Base-by-base conservation (phyloP, 2,888 invertebrate genomes). In the Heterodera filipjevi region DNA sequence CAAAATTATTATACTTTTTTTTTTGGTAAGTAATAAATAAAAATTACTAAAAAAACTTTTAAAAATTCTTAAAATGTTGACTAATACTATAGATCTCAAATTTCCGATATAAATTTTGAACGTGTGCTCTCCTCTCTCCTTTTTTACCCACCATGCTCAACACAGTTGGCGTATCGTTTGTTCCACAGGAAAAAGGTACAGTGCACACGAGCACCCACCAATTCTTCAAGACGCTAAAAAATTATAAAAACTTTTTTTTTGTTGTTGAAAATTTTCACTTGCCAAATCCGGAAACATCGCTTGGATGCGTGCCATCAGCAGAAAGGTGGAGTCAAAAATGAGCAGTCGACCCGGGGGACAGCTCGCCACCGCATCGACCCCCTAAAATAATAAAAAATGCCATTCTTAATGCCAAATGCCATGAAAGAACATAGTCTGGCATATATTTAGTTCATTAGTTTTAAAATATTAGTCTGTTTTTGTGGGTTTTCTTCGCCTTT, bases 311-410 rank as follows among this genome's bases (percentile, higher is more conserved):
- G 81, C 44, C 32, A 81, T 72, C 68, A 81, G 66, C 66, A 82
- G 39, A 73, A 81, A 81, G 32, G 81, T 75, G n/a, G 78, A 78
- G 72, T 81, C 81, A 44, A 81, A 81, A 59, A 77, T 73, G 14
- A 74, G 49, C 27, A 78, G 49, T 16, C 81, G 46, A 22, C 46
- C 75, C 35, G 64, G 75, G 3, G 33, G 33, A 44, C 46, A 66
- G 32, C 53, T 72, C n/a, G 53, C 81, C 53, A 46, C 30, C 44
- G 71, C 79, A 19, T 80, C 59, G 8, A 33, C 35, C 53, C 66
- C 79, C 22, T 35, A n/a, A 66, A 1, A 39, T 10, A 39, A 39
- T 10, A 1, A 2, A 39, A n/a, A n/a, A n/a, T n/a, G n/a, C n/a
- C n/a, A n/a, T n/a, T n/a, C n/a, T n/a, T n/a, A n/a, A n/a, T n/a